Evolutionary conservation across 2,113 vertebrate species (phyloP), one percentile per base, ranked within the genome.

Genomic region (Gasterosteus nipponicus): DNA sequence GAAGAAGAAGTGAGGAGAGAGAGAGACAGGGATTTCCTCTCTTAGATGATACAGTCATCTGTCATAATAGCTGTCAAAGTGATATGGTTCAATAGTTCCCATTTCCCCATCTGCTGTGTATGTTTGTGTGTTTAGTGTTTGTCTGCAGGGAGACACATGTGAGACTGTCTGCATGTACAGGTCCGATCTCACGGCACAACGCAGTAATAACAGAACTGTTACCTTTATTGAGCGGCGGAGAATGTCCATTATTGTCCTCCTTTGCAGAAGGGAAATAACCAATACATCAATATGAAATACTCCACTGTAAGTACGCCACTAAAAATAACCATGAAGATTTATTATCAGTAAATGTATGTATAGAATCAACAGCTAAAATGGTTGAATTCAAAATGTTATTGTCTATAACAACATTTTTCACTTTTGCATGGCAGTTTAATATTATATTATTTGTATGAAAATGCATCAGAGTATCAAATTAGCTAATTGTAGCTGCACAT

Each of bases 21-120:
- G 61, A 83, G 53, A 75, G 35, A 84, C 44, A 86, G 51, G 85
- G 86, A 82, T 84, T 84, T 86, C 84, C 81, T 86, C 74, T 81
- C 73, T 72, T 18, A 86, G 85, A 89, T 81, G 82, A 91, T 91
- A 75, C 87, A 91, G 83, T 92, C 89, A 92, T 91, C 86, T 58
- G 88, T 92, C 91, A 91, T 87, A 86, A 91, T 88, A 80, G 87
- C 85, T 89, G 91, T 91, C 90, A 86, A 74, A 62, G 16, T 69
- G 85, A 81, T 89, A 87, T 81, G 86, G 91, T 89, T 93, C 89
- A 91, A 42, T 69, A 73, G 82, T 81, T 93, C 74, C 75, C 77
- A 82, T 91, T 89, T 90, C 77, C 82, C 47, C 53, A 58, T 88
- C 83, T 83, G 78, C 67, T 64, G 58, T 69, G 77, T 86, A 29